These are phyloP conservation scores for Nomada fabriciana DNA, from an alignment of 2,888 invertebrate genomes.

Conservation along the genomic window DNA sequence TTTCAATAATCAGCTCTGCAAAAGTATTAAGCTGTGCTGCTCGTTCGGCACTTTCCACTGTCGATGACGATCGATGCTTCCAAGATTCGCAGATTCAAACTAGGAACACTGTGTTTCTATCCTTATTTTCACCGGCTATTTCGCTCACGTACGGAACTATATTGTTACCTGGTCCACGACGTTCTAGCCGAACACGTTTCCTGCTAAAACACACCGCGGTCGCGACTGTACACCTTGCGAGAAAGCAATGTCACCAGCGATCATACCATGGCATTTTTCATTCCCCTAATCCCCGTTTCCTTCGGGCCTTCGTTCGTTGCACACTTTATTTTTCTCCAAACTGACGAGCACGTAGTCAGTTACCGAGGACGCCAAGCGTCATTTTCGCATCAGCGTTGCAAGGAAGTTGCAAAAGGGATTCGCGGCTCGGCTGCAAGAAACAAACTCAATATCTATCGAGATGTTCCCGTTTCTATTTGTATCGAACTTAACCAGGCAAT, in stretches of 20 bases:
- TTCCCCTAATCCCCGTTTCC: not conserved
- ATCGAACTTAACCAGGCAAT: slow-evolving; percentile 41
- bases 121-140: slow-evolving; percentile 16
- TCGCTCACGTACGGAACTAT: slow-evolving; percentile 15
- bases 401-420: slow-evolving; percentile 36
- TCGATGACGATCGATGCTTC: slow-evolving; percentile 1
- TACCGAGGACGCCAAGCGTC: slow-evolving; percentile 20
- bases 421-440: slow-evolving; percentile 24
- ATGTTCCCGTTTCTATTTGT: slow-evolving; percentile 12
- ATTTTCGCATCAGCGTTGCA: slow-evolving; percentile 31
- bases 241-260: slow-evolving; percentile 2
- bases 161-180: not conserved
- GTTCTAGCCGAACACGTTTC: slow-evolving; percentile 27
- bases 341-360: slow-evolving; percentile 16
- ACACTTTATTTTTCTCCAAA: not conserved
- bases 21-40: slow-evolving; percentile 1
- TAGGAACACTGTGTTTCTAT: slow-evolving; percentile 29
- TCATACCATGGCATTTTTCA: slow-evolving; percentile 27
- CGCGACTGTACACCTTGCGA: slow-evolving; percentile 18
- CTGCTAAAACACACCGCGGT: slow-evolving; percentile 3
- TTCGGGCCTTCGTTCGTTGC: not conserved
- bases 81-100: slow-evolving; percentile 8
- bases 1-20: slow-evolving; percentile 8
- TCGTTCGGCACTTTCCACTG: slow-evolving; percentile 2
- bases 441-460: slow-evolving; percentile 30